Base-by-base conservation (phyloP, 1,140 invertebrate genomes). In the Harpegnathos saltator region DNA sequence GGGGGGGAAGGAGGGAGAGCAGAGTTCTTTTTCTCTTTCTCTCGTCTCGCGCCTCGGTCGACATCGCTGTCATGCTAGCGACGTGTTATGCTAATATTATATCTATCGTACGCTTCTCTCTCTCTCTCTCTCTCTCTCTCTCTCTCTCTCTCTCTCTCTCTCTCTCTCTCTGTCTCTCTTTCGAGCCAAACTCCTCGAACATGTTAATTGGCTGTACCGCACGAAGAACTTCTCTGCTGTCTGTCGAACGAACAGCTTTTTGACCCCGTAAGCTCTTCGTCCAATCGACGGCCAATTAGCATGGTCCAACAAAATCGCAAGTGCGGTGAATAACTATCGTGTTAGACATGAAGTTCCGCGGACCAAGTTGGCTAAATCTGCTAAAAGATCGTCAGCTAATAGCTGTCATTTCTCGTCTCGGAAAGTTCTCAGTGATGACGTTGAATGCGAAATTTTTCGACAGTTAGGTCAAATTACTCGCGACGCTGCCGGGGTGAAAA, bases 281-380 rank as follows among this genome's bases (percentile, higher is more conserved):
- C 48, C 29, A 56, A 78, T 69, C 48, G 56, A 19, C 17, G 44
- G 17, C 14, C 22, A 78, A 69, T 69, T 78, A 66, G 19, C 48
- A 44, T 17, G 14, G 12, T 11, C n/a, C 29, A 24, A 29, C 24
- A 59, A 44, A 63, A 0, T 63, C 65, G 15, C 12, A 44, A 44
- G 38, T 44, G n/a, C 26, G 11, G n/a, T n/a, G n/a, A n/a, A 38
- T 29, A 22, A 15, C 50, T 69, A 38, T n/a, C 7, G 15, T 19
- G 14, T 68, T 56, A 9, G 11, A 1, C 38, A 7, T 44, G 9
- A 44, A 44, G 3, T 44, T 44, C 38, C 0, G 38, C 38, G 7
- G 38, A 44, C 7, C 33, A 3, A 33, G 33, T 15, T 65, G 54
- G 22, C 29, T 68, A 65, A 65, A 33, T 52, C 17, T 26, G 15